Evolutionary conservation across 2,797 vertebrate genomes (phyloP), one percentile per base, ranked within the genome.

Genomic region (Helostoma temminkii): DNA sequence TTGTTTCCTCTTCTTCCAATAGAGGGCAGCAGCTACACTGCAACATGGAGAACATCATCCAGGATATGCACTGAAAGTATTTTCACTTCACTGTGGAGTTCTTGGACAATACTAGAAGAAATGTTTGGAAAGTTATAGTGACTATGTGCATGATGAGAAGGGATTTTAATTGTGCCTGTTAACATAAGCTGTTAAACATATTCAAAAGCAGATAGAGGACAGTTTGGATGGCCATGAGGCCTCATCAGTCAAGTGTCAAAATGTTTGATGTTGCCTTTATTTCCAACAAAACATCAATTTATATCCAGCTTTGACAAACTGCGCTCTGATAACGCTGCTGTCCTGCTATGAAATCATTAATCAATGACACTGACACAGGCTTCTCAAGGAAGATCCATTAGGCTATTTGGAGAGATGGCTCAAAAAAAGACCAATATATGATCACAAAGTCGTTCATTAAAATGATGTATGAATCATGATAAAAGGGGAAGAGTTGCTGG

Each of bases 21-120:
- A 91, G 91, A 88, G 91, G 90, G 90, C 88, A 89, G 90, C 87
- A 89, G 66, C 56, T 26, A 58, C 62, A 48, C 87, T 84, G 56
- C 71, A 71, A 65, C 72, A 28, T 47, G 10, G 43, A 71, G 53
- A 25, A n/a, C 42, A 26, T 37, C 45, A 12, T 15, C 5, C 32
- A 22, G 39, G 16, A 52, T 41, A 24, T 42, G n/a, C 8, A 37
- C 42, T 63, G 22, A 70, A 8, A 34, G 1, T 22, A 19, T 25
- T 28, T 7, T 6, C 0, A 25, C 50, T 50, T 65, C 45, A 30
- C 42, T 22, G 45, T 42, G 47, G 41, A 18, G 3, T 3, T 39
- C 8, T 47, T 15, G 45, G 15, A 26, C 22, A 12, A 15, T 26
- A 14, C 1, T 2, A 15, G 19, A 46, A 26, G 19, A 54, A 39